phyloP scores from a whole-genome alignment of 2,888 invertebrate species.

The Cheilosia impressa region DNA sequence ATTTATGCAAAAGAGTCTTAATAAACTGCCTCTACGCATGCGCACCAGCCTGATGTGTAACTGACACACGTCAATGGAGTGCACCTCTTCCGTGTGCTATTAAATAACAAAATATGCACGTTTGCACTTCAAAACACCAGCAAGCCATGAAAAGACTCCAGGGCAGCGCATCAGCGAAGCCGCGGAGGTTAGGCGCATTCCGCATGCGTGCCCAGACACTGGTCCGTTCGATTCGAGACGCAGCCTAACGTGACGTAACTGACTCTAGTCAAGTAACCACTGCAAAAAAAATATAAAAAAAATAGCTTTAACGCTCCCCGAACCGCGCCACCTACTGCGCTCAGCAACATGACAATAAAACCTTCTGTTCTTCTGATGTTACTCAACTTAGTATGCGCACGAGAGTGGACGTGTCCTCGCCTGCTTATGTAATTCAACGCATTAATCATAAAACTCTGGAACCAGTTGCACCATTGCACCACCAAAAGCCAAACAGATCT shows the following conservation, averaged over 20 bases:
- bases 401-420: conserved; percentile 46
- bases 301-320: neutral
- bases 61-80: conserved; percentile 73
- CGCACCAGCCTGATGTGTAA: conserved; percentile 65
- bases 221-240: conserved; percentile 54
- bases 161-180: conserved; percentile 22
- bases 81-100: conserved; percentile 70
- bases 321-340: neutral
- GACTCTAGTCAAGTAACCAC: conserved; percentile 55
- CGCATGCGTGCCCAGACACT: conserved; percentile 68
- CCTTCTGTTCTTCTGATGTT: conserved; percentile 21
- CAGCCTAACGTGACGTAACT: conserved; percentile 68
- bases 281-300: neutral
- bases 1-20: conserved; percentile 71
- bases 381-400: conserved; percentile 59
- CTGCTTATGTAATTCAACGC: conserved; percentile 63
- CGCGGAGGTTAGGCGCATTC: conserved; percentile 26
- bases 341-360: conserved; percentile 33
- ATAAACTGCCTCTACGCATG: conserved; percentile 67
- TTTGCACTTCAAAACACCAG: conserved; percentile 47
- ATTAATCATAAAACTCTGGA: conserved; percentile 60
- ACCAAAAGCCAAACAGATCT: conserved; percentile 9
- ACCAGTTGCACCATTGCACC: conserved; percentile 49
- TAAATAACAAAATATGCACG: conserved; percentile 70
- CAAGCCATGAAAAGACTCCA: conserved; percentile 17